Base-by-base conservation (phyloP, 1,140 invertebrate species). In the Asbolus verrucosus region DNA sequence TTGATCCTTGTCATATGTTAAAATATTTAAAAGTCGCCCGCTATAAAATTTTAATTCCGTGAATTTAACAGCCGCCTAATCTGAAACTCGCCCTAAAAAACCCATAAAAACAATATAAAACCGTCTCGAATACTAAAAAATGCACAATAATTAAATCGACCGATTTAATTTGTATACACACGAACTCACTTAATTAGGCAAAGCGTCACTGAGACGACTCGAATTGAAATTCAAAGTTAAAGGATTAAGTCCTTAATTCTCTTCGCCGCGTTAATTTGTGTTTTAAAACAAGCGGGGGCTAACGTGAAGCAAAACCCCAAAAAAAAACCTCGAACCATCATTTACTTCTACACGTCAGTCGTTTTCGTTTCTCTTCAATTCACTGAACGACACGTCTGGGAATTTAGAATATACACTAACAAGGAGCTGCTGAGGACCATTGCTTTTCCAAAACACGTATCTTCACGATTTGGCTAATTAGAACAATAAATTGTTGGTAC, bases 391-490 rank as follows among this genome's bases (percentile, higher is more conserved):
- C 16, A 41, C 6, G 31, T 16, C 6, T n/a, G n/a, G n/a, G n/a
- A n/a, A n/a, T n/a, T n/a, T n/a, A 30, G 46, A 16, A 24, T 18
- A 2, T 24, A 27, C 61, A 39, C 65, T 70, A 77, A 76, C 72
- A 72, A 73, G 67, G 67, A 60, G 65, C 70, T 59, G 61, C 39
- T 27, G 65, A 46, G 73, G 71, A 77, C 72, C 78, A 79, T 81
- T 80, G 76, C 69, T 74, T 78, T 78, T 78, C 76, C 80, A 77
- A 80, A 81, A 81, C 80, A 81, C 80, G 80, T 81, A 81, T 78
- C 79, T 78, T 80, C 79, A 77, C 79, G 79, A 81, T 81, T 81
- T 81, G 76, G 80, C 80, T 81, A 81, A 81, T 81, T 81, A 79
- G 80, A 73, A 80, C 80, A 80, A 81, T 81, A 81, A 81, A 81